A percentile compares a stretch with the other conserved stretches of the same genome.
Conservation (phyloP, 1,140 invertebrate genomes). For the Drosophila insularis region DNA sequence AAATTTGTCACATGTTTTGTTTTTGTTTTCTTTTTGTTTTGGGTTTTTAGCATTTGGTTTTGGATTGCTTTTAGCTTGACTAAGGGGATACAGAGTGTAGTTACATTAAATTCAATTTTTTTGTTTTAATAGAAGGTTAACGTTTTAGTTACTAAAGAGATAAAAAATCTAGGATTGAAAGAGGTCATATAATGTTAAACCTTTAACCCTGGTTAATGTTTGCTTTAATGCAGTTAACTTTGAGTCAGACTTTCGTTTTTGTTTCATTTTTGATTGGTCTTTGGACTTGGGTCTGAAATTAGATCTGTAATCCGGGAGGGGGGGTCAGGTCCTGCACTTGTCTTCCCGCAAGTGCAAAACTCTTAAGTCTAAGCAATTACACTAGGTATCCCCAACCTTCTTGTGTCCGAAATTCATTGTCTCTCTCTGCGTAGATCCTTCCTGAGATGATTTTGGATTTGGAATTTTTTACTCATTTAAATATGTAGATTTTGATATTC, state of each 20-base stretch:
- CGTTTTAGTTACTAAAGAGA: background rate
- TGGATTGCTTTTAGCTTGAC: slow-evolving; percentile 66
- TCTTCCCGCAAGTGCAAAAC: slow-evolving; percentile 63
- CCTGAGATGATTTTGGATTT: slow-evolving; percentile 31
- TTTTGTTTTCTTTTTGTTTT: slow-evolving; percentile 17
- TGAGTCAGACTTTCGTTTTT: background rate
- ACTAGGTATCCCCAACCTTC: slow-evolving; percentile 82
- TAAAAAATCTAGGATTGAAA: background rate
- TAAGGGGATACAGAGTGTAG: slow-evolving; percentile 82
- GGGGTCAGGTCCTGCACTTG: slow-evolving; percentile 65
- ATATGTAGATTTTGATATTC: slow-evolving; percentile 40
- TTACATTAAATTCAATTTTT: slow-evolving; percentile 70
- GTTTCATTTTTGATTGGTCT: background rate
- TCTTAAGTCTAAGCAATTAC: slow-evolving; percentile 79
- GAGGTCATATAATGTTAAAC: background rate
- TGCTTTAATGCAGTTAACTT: background rate
- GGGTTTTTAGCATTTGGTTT: slow-evolving; percentile 32
- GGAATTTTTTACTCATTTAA: slow-evolving; percentile 13
- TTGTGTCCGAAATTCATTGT: slow-evolving; percentile 63
- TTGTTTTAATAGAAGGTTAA: slow-evolving; percentile 11
- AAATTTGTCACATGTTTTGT: slow-evolving; percentile 35
- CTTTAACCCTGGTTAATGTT: background rate
- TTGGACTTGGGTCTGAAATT: slow-evolving; percentile 16
- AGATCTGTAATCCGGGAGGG: slow-evolving; percentile 18
- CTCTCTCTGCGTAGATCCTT: slow-evolving; percentile 51